Evolutionary conservation across 2,113 vertebrate genomes (phyloP), one percentile per base, ranked within the genome.

Genomic region (Indicator indicator): DNA sequence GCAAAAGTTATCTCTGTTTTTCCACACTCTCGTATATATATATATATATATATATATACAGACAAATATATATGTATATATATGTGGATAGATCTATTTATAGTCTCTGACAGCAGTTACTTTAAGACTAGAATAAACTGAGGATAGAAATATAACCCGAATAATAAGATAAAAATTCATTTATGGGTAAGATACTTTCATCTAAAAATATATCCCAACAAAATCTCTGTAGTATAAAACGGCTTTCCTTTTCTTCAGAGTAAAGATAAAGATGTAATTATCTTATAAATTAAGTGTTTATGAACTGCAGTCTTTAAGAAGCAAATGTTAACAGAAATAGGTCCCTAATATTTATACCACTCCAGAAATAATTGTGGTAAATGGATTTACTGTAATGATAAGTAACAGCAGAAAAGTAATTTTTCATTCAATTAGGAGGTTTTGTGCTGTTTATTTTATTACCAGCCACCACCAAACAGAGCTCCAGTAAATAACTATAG

Each of bases 371-470:
- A 63, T 38, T 64, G 28, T 32, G 11, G n/a, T 68, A 89, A 95
- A 88, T 40, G 3, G 52, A 80, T 83, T 82, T 56, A 68, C 44
- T 86, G 11, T 64, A 83, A 60, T 20, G 77, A 19, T 63, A 88
- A 76, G 40, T 58, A 88, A 81, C 38, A 89, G n/a, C 28, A 85
- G 21, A 55, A 55, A 84, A 85, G 16, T 54, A 6, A 56, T 89
- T 91, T 94, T 91, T 68, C 58, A 64, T 86, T 86, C 26, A 64
- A 56, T 93, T 77, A 77, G 13, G 40, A 89, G 44, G 32, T 68
- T 95, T 83, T 89, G 38, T 71, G 28, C 9, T 64, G 26, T 85
- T 89, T 89, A 68, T 73, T 86, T 95, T 80, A 79, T 67, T 85
- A 87, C 38, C 64, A 91, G 33, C 24, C 1, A 1, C 38, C 46